These are phyloP conservation scores for Phrynocephalus versicolor DNA, from an alignment of 2,113 vertebrate genomes.

Conservation along the genomic window DNA sequence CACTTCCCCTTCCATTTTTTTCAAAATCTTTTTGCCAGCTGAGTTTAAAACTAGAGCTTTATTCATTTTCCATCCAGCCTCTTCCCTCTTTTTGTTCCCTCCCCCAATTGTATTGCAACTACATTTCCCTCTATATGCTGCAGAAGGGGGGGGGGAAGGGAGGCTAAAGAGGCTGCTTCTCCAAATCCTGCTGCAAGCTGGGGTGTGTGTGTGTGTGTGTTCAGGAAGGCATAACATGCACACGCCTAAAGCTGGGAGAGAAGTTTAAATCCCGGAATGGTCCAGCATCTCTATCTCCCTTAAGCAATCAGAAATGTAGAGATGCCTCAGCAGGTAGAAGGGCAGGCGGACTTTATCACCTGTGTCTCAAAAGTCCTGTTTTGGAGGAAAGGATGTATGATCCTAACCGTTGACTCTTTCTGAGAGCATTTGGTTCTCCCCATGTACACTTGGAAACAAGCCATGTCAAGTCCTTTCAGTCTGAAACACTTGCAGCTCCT, in stretches of 20 bases:
- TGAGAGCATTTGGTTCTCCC: background rate
- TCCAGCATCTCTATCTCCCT: too few species aligned
- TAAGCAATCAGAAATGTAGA: background rate
- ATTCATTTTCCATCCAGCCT: background rate
- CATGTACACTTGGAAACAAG: background rate
- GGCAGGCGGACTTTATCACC: too few species aligned
- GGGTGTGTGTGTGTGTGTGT: too few species aligned
- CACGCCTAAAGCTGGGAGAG: background rate
- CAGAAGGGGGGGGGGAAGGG: background rate
- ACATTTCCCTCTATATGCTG: background rate
- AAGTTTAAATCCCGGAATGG: background rate
- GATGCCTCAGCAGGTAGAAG: background rate
- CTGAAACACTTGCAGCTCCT: slow-evolving; percentile 27
- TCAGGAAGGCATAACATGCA: too few species aligned
- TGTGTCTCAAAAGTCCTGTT: background rate
- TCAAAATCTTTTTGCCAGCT: background rate
- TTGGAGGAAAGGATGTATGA: too few species aligned
- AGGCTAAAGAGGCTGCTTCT: background rate
- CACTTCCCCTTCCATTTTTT: background rate
- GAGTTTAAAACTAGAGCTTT: slow-evolving; percentile 6
- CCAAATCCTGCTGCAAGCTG: background rate
- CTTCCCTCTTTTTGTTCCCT: background rate
- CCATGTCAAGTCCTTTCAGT: background rate
- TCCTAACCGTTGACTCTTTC: too few species aligned
- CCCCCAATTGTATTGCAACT: background rate